Conservation (phyloP, 2,113 vertebrate species). For the Odontesthes bonariensis region DNA sequence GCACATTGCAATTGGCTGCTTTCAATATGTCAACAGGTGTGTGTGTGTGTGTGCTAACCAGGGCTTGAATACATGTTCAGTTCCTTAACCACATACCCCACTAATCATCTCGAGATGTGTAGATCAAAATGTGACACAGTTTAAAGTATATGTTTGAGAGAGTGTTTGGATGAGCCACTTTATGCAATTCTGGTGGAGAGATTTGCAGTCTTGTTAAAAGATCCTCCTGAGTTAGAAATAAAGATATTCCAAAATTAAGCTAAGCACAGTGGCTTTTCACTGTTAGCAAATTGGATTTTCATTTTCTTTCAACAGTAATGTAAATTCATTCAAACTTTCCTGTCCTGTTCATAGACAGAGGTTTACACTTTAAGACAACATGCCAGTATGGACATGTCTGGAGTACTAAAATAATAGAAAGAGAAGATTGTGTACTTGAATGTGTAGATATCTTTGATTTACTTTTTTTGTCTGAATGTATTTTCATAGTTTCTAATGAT, state of each 20-base stretch:
- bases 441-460: too few relatives aligned
- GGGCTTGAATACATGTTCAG: constrained; percentile 7
- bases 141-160: constrained; percentile 21
- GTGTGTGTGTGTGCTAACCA: background rate
- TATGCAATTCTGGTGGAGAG: constrained; percentile 19
- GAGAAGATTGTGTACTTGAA: too few relatives aligned
- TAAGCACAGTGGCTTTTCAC: background rate
- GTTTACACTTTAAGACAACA: background rate
- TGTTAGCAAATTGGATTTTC: constrained; percentile 1
- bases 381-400: constrained; percentile 23
- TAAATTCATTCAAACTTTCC: background rate
- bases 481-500: too few relatives aligned
- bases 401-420: too few relatives aligned
- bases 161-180: background rate
- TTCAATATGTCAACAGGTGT: constrained; percentile 29
- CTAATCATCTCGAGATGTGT: constrained; percentile 35
- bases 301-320: background rate
- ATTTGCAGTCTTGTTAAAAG: background rate
- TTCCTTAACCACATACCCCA: constrained; percentile 8
- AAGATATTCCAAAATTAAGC: background rate
- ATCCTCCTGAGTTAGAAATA: background rate
- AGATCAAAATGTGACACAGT: constrained; percentile 24
- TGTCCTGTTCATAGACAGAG: background rate
- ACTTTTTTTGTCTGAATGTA: too few relatives aligned
- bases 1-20: constrained; percentile 32